Base-by-base conservation (phyloP, 2,113 vertebrate species). In the Eptesicus fuscus region DNA sequence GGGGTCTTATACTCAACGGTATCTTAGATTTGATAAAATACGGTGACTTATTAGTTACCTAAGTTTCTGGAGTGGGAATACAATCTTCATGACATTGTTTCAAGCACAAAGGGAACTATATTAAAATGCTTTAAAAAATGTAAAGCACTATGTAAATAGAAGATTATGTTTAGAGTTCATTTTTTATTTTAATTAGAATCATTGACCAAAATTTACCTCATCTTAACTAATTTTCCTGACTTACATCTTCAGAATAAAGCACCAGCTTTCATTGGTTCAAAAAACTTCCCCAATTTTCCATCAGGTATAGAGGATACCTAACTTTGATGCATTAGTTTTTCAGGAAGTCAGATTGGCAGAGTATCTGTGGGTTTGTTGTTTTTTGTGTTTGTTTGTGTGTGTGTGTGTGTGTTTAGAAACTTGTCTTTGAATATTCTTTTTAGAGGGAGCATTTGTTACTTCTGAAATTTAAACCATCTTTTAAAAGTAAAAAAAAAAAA, bases 401-500 rank as follows among this genome's bases (percentile, higher is more conserved):
- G 9, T 25, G 25, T 53, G n/a, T 35, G 4, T 76, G 18, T 53
- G 22, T 16, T 90, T 65, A 32, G 53, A 94, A 87, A 79, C 1
- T 20, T 96, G 11, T 90, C 9, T 79, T 88, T 92, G 10, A 11
- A 30, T 79, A 32, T 79, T 69, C 59, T 73, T 67, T 61, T 84
- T 69, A 40, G 61, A 78, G 17, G 53, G 30, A 87, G 12, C 20
- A 78, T 82, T 61, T 87, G 4, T 90, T 94, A 65, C 28, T 47
- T 91, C 35, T 89, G 22, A 56, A 82, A 61, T 61, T 63, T 77
- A 88, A 88, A 95, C 28, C 35, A 61, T 83, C 23, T 94, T 96
- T 88, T 53, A 80, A 83, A 49, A 53, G 11, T 94, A 51, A 65
- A 93, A 84, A n/a, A 37, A 37, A 37, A 37, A 40, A 76, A 65